These are phyloP conservation scores for Scytalopus superciliaris DNA, from an alignment of 2,113 vertebrate genomes.

Conservation along the genomic window DNA sequence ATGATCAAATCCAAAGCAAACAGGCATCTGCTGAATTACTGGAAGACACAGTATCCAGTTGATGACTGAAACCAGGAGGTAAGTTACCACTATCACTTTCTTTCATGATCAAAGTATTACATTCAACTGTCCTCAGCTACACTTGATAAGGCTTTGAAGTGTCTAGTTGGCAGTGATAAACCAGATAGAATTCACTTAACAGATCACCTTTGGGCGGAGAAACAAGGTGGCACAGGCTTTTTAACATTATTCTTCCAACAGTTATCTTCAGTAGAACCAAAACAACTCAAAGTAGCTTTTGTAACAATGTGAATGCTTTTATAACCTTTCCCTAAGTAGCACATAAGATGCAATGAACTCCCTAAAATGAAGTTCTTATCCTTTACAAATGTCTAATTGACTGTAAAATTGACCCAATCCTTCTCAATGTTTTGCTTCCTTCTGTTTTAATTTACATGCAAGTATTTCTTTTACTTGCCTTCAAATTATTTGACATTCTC, in stretches of 20 bases:
- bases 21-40: not conserved
- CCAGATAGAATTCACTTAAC: not conserved
- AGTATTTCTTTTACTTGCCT: not conserved
- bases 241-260: not conserved
- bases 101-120: not conserved
- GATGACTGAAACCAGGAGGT: not conserved
- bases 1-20: not conserved
- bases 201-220: not conserved
- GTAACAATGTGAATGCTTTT: not conserved
- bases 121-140: not conserved
- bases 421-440: not conserved
- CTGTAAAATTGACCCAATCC: not conserved
- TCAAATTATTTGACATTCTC: not conserved
- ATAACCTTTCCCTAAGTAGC: not conserved
- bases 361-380: not conserved
- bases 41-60: not conserved
- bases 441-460: not conserved
- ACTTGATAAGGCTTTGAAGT: not conserved
- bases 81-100: not conserved
- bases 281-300: not conserved
- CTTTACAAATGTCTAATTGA: not conserved
- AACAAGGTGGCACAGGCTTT: not conserved
- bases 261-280: not conserved
- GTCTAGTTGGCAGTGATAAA: not conserved
- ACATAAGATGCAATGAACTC: not conserved